Percentiles rank a stretch among this genome's conserved stretches.
Conservation (phyloP, 2,797 vertebrate species). For the Lepilemur ruficaudatus region DNA sequence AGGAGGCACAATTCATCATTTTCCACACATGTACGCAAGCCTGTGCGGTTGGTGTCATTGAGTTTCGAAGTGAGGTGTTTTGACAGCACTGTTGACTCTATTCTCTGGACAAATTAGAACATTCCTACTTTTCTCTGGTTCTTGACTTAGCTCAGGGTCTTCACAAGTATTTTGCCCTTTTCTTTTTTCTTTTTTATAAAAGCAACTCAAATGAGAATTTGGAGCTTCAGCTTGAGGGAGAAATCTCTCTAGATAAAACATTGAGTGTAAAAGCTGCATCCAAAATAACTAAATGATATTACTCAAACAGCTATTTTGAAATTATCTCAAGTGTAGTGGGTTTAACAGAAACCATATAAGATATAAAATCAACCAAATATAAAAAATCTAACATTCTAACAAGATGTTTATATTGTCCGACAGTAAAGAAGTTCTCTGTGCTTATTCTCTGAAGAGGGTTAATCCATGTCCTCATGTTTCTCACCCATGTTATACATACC, state of each 20-base stretch:
- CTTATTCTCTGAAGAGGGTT: not conserved
- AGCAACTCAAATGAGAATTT: constrained; percentile 13
- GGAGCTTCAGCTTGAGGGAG: not conserved
- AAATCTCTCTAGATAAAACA: not conserved
- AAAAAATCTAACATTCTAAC: not conserved
- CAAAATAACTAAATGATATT: not conserved
- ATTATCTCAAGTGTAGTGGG: not conserved
- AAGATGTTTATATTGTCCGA: not conserved
- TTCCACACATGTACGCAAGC: not conserved
- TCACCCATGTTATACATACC: not conserved
- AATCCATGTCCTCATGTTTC: not conserved
- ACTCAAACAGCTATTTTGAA: not conserved
- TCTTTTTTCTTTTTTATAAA: not conserved
- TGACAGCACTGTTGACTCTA: not conserved
- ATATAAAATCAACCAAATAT: not conserved
- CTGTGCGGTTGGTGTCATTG: not conserved
- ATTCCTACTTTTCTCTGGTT: not conserved
- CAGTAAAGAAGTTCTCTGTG: not conserved
- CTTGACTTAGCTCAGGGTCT: not conserved
- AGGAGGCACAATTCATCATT: not conserved
- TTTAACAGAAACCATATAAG: not conserved
- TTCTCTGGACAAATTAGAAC: not conserved
- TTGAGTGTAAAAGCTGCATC: not conserved
- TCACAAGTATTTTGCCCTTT: not conserved
- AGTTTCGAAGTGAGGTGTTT: not conserved